A percentile compares a stretch with the other conserved stretches of the same genome.
Conservation (phyloP, 2,113 vertebrate species). For the Microcebus murinus region DNA sequence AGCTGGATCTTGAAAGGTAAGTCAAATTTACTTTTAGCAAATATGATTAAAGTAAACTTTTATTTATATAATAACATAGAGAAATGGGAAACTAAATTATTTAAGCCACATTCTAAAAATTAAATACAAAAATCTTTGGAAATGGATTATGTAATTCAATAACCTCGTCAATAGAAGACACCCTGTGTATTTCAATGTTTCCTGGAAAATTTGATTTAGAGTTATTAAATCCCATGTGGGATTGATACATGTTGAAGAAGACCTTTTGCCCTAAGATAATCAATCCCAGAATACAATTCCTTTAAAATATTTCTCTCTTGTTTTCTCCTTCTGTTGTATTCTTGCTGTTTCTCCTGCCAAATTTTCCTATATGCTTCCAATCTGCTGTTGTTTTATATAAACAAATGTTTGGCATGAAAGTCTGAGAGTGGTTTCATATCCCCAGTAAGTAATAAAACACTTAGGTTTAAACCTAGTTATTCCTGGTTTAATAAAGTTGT, state of each 20-base stretch:
- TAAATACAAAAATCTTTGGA: not conserved
- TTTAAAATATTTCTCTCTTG: not conserved
- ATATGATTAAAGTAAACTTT: not conserved
- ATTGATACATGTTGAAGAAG: not conserved
- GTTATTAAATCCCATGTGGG: not conserved
- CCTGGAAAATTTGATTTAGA: not conserved
- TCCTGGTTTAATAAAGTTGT: constrained; percentile 8
- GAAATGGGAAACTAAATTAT: not conserved
- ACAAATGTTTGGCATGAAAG: not conserved
- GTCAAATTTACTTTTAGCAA: constrained; percentile 51
- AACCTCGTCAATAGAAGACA: not conserved
- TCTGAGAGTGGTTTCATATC: not conserved
- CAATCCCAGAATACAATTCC: not conserved
- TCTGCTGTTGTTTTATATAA: not conserved
- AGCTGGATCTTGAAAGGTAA: constrained; percentile 3
- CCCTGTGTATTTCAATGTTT: not conserved
- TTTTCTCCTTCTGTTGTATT: not conserved
- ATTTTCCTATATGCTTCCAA: not conserved
- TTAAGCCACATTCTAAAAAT: constrained; percentile 10
- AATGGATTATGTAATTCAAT: not conserved
- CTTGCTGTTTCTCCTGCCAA: not conserved
- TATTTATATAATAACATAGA: not conserved
- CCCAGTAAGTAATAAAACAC: not conserved
- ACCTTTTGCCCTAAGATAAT: not conserved
- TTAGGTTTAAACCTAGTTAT: not conserved